phyloP scores from a whole-genome alignment of 2,113 vertebrate genomes.

The Lethenteron camtschaticum region DNA sequence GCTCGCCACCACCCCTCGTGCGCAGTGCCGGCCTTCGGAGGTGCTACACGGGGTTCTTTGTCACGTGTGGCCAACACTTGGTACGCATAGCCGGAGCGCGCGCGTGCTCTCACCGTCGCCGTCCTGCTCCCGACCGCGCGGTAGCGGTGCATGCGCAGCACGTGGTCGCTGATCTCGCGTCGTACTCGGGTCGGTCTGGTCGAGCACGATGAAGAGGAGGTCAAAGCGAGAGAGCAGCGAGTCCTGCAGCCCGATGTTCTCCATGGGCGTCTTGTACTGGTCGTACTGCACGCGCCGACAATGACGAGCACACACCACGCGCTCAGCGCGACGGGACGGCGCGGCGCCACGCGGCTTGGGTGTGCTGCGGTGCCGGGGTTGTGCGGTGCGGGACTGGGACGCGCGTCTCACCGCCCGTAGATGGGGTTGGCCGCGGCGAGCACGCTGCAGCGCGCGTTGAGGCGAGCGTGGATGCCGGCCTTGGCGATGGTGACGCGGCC shows the following conservation, averaged over 20 bases:
- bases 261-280: constrained; percentile 96
- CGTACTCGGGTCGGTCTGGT: constrained; percentile 88
- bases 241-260: constrained; percentile 95
- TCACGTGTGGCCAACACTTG: too few relatives aligned
- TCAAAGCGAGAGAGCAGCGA: constrained; percentile 84
- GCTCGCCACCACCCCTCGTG: too few relatives aligned
- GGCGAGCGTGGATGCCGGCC: constrained; percentile 76
- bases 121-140: constrained; percentile 66
- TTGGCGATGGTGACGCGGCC: constrained; percentile 86
- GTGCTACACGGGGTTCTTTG: too few relatives aligned
- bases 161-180: constrained; percentile 80
- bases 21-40: too few relatives aligned
- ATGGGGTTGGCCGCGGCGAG: constrained; percentile 81
- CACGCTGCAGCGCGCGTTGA: constrained; percentile 87
- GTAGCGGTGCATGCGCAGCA: constrained; percentile 84
- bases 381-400: too few relatives aligned
- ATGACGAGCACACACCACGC: neutral
- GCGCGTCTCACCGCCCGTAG: constrained; percentile 51
- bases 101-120: constrained; percentile 40
- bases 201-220: constrained; percentile 84
- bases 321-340: too few relatives aligned
- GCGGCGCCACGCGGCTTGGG: too few relatives aligned
- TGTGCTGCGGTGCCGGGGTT: too few relatives aligned
- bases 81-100: too few relatives aligned
- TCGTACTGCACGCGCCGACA: constrained; percentile 37